phyloP scores from a whole-genome alignment of 2,113 vertebrate species.

The Oenanthe melanoleuca region DNA sequence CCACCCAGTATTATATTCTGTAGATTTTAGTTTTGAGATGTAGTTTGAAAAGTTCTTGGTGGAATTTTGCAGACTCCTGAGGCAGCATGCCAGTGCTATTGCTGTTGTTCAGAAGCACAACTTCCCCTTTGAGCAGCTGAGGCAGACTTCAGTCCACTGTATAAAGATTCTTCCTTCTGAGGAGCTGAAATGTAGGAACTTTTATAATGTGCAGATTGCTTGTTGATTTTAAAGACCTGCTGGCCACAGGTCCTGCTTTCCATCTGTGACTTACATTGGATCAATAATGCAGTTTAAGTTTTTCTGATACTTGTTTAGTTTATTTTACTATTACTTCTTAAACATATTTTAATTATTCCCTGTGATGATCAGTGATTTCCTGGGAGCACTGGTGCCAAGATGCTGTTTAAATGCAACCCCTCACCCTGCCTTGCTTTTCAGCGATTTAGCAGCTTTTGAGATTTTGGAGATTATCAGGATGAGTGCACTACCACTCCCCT shows the following conservation, averaged over 20 bases:
- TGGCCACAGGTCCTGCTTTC: neutral
- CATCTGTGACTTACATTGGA: neutral
- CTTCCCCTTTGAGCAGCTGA: neutral
- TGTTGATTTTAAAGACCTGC: neutral
- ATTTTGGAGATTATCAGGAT: constrained; percentile 11
- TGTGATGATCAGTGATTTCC: neutral
- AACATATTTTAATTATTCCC: neutral
- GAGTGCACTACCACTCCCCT: neutral
- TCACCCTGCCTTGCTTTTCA: neutral
- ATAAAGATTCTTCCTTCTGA: neutral
- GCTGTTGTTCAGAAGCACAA: neutral
- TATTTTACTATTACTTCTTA: neutral
- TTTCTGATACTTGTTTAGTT: neutral
- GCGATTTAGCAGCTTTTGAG: neutral
- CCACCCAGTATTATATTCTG: neutral
- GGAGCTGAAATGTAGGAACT: neutral
- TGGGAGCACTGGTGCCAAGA: neutral
- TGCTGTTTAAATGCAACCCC: neutral
- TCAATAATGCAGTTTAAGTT: neutral
- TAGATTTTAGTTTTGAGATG: neutral
- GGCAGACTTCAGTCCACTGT: neutral
- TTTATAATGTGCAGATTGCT: neutral
- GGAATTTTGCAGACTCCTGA: neutral
- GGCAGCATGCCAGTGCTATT: neutral
- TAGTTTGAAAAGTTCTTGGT: neutral